These are phyloP conservation scores for Promerops cafer DNA, from an alignment of 2,113 vertebrate genomes.

Conservation along the genomic window DNA sequence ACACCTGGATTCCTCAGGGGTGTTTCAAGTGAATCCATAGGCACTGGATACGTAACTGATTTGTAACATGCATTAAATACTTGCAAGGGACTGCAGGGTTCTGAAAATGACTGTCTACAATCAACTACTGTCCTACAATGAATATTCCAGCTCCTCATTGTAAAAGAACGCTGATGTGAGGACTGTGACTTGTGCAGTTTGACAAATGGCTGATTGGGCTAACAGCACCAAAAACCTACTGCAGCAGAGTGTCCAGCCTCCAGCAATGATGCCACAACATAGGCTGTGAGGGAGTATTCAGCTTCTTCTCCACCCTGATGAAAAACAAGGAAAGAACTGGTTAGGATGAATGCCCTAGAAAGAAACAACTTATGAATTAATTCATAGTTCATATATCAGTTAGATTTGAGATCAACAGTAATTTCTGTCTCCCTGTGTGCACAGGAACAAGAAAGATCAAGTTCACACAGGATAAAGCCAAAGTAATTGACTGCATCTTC, in stretches of 20 bases:
- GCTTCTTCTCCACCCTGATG: slow-evolving; percentile 43
- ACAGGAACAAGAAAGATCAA: not conserved
- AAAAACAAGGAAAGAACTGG: not conserved
- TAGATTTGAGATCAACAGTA: not conserved
- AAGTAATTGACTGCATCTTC: not conserved
- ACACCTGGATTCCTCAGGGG: not conserved
- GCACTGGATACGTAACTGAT: not conserved
- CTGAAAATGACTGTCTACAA: not conserved
- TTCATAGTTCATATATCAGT: not conserved
- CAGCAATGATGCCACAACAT: slow-evolving; percentile 34
- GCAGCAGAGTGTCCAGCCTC: slow-evolving; percentile 40
- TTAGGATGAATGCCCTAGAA: not conserved
- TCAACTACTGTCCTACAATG: not conserved
- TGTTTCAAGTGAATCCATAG: not conserved
- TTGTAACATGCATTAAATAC: not conserved
- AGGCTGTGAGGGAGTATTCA: slow-evolving; percentile 54
- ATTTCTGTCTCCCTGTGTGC: not conserved
- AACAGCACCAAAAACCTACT: not conserved
- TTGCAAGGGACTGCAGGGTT: not conserved
- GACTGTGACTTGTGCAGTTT: not conserved
- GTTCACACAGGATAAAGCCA: not conserved
- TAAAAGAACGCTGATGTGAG: not conserved
- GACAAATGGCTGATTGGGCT: not conserved
- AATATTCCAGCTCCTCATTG: not conserved
- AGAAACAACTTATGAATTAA: not conserved